Evolutionary conservation across 2,797 vertebrate species (phyloP), one percentile per base, ranked within the genome.

Genomic region (Sebastes steindachneri): DNA sequence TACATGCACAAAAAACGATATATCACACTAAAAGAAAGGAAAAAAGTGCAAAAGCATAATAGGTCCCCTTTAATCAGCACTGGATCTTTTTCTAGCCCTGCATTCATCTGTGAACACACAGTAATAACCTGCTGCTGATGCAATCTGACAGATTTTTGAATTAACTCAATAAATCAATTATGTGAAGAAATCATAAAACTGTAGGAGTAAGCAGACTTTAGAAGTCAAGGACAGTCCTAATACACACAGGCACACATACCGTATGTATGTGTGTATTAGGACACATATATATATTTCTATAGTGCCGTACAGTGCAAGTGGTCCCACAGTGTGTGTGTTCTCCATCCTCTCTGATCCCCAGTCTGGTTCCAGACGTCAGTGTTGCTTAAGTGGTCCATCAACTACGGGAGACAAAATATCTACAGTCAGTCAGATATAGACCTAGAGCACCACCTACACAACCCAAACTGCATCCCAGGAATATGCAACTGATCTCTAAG

Each of bases 331-430:
- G 88, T 63, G 78, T 93, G 86, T 19, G 85, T 67, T 71, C 83
- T 91, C 91, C 93, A 93, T 75, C 85, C 91, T 86, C 75, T 89
- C 69, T 91, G 90, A 66, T 91, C 90, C 23, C 19, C 90, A 0
- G 54, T 80, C 71, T 91, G 91, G 83, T 75, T 91, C 93, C 94
- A 94, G 26, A 87, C 78, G 6, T 94, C 93, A 28, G 77, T 3
- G 48, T 26, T 90, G 86, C 73, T 87, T 23, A 94, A 66, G n/a
- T 94, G 94, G 41, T 94, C 93, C 85, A 94, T 88, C 70, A 95
- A 54, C 95, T 95, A 23, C 7, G 25, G n/a, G 21, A 79, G 23
- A 68, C n/a, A 81, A 77, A 74, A 60, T 2, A 77, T 3, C 14
- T 5, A 35, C 23, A 33, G 14, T 59, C 28, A 85, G 41, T 21